phyloP scores from a whole-genome alignment of 2,888 invertebrate species.

The Trachelus troglodyta region DNA sequence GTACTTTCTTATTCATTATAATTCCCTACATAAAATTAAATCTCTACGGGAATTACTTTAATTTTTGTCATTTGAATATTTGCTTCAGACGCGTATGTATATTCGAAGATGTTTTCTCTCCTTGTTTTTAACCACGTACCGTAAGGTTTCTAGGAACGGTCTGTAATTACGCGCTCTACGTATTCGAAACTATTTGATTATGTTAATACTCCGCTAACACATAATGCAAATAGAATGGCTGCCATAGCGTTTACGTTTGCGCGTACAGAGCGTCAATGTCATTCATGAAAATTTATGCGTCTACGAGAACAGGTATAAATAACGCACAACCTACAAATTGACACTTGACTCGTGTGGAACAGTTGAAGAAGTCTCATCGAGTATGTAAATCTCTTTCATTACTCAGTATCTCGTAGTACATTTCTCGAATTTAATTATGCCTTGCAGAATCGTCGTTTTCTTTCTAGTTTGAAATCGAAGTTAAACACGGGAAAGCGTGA shows the following conservation, averaged over 20 bases:
- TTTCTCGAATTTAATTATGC: neutral
- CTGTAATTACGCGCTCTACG: neutral
- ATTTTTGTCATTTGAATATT: neutral
- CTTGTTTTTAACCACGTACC: neutral
- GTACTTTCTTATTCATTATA: neutral
- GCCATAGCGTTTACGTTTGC: conserved; percentile 1
- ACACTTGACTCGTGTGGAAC: neutral
- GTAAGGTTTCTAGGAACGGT: neutral
- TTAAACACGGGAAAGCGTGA: neutral
- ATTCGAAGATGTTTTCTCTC: neutral
- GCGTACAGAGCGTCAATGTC: conserved; percentile 11
- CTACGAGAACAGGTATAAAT: neutral
- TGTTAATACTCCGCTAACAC: conserved; percentile 34
- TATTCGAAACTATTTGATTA: conserved; percentile 29
- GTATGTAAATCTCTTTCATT: neutral
- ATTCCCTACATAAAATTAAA: neutral
- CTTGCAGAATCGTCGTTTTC: neutral
- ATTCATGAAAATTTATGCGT: conserved; percentile 3
- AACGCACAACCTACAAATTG: conserved; percentile 1
- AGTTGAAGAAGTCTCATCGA: neutral
- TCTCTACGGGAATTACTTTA: neutral
- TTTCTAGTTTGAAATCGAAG: neutral
- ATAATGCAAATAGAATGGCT: conserved; percentile 25
- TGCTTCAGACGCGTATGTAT: neutral
- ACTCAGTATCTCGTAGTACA: neutral